Percentiles rank a stretch among this genome's conserved stretches.
Evolutionary conservation across 2,888 invertebrate genomes (phyloP).

Genomic region (Drosophila gaucha): DNA sequence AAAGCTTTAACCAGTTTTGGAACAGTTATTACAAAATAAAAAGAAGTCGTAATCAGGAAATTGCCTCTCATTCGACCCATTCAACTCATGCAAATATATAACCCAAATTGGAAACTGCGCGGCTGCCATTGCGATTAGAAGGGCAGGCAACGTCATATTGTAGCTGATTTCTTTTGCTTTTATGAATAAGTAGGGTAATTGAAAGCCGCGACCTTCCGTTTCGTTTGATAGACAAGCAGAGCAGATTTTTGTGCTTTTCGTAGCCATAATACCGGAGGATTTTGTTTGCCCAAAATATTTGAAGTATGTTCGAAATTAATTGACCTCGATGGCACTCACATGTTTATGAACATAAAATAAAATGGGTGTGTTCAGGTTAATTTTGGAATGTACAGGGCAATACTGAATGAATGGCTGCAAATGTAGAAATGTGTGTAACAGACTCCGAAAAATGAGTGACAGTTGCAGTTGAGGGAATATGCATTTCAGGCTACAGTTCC

Average conservation of each 20-base stretch:
- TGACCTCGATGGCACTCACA: slow-evolving; percentile 39
- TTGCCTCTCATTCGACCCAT: neutral
- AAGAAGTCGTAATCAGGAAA: slow-evolving; percentile 11
- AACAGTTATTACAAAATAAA: slow-evolving; percentile 11
- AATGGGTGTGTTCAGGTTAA: slow-evolving; percentile 42
- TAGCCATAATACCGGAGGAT: slow-evolving; percentile 36
- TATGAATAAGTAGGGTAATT: slow-evolving; percentile 59
- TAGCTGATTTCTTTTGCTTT: slow-evolving; percentile 28
- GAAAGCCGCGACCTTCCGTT: slow-evolving; percentile 62
- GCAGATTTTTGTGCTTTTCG: slow-evolving; percentile 58
- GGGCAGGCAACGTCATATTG: slow-evolving; percentile 42
- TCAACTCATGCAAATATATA: slow-evolving; percentile 28
- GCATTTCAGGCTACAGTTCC: neutral
- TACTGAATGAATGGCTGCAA: neutral
- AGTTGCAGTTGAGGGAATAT: neutral
- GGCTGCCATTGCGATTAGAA: slow-evolving; percentile 54
- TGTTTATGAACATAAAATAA: neutral
- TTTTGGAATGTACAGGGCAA: slow-evolving; percentile 26
- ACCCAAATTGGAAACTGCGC: slow-evolving; percentile 25
- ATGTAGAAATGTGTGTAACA: no score
- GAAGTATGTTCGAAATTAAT: slow-evolving; percentile 31
- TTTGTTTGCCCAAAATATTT: slow-evolving; percentile 33
- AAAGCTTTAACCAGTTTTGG: slow-evolving; percentile 4
- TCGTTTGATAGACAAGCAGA: slow-evolving; percentile 55
- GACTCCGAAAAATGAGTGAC: neutral